phyloP scores from a whole-genome alignment of 2,113 vertebrate genomes.

The Paraplagusia blochii region DNA sequence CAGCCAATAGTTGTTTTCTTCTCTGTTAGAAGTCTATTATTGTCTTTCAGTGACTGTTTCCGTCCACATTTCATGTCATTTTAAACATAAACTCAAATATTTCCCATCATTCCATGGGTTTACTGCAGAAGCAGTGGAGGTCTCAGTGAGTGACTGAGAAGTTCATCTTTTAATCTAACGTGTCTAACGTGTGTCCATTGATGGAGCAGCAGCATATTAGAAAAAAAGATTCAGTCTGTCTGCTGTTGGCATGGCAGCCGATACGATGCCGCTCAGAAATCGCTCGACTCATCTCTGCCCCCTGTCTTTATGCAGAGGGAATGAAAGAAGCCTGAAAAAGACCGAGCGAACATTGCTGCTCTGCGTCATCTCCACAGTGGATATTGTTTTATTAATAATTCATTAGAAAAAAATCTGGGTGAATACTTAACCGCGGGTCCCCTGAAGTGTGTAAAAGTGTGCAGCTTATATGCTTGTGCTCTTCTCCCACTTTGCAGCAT shows the following conservation, averaged over 20 bases:
- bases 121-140: slow-evolving; percentile 12
- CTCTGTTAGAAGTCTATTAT: too few species aligned
- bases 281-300: slow-evolving; percentile 33
- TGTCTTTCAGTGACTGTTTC: too few species aligned
- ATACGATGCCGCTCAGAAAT: slow-evolving; percentile 46
- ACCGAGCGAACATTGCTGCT: slow-evolving; percentile 36
- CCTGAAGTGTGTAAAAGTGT: slow-evolving; percentile 4
- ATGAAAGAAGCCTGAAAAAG: slow-evolving; percentile 15
- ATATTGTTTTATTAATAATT: slow-evolving; percentile 42
- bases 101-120: too few species aligned
- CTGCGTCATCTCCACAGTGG: slow-evolving; percentile 12
- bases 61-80: too few species aligned
- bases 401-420: slow-evolving; percentile 20
- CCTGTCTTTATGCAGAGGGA: slow-evolving; percentile 20
- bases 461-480: neutral
- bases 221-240: slow-evolving; percentile 48
- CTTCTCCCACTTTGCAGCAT: slow-evolving; percentile 10
- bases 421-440: slow-evolving; percentile 15
- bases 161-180: slow-evolving; percentile 67
- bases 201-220: slow-evolving; percentile 53
- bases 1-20: too few species aligned
- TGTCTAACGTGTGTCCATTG: slow-evolving; percentile 54
- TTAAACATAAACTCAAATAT: too few species aligned
- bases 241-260: slow-evolving; percentile 64
- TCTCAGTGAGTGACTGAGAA: slow-evolving; percentile 30